phyloP scores from a whole-genome alignment of 2,113 vertebrate species.

The Isichthys henryi region DNA sequence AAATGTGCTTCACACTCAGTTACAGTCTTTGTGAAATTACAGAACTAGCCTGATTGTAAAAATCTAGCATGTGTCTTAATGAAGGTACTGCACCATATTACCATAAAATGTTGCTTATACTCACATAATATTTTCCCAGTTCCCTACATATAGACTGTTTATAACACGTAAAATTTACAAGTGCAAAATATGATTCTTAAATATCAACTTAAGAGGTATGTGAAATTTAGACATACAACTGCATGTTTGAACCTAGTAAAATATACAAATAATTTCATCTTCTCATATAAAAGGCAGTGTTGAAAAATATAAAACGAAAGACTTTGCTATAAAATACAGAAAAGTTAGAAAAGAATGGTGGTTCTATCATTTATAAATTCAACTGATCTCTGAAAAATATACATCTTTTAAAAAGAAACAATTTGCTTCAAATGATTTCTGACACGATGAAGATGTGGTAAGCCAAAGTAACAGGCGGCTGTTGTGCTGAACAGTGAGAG shows the following conservation, averaged over 20 bases:
- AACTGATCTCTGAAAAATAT: slow-evolving; percentile 18
- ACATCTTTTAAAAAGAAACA: slow-evolving; percentile 34
- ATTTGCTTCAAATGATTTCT: not conserved
- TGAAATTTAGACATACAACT: not conserved
- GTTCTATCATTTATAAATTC: slow-evolving; percentile 16
- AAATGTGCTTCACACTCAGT: not conserved
- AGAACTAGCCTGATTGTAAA: not conserved
- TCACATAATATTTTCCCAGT: not conserved
- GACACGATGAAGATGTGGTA: not conserved
- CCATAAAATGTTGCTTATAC: not conserved
- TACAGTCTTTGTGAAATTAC: not conserved
- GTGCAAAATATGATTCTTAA: not conserved
- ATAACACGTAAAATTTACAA: not conserved
- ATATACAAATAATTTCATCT: slow-evolving; percentile 11
- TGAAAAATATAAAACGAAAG: not conserved
- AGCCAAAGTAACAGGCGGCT: not conserved
- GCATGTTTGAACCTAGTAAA: not conserved
- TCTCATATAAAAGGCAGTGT: slow-evolving; percentile 19
- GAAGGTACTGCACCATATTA: not conserved
- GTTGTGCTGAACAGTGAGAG: not conserved
- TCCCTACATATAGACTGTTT: not conserved
- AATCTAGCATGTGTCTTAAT: not conserved
- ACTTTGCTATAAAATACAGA: slow-evolving; percentile 14
- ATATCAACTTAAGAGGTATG: not conserved
- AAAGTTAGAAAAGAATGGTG: not conserved